Evolutionary conservation across 2,113 vertebrate genomes (phyloP).

Genomic region (Donacobius atricapilla): DNA sequence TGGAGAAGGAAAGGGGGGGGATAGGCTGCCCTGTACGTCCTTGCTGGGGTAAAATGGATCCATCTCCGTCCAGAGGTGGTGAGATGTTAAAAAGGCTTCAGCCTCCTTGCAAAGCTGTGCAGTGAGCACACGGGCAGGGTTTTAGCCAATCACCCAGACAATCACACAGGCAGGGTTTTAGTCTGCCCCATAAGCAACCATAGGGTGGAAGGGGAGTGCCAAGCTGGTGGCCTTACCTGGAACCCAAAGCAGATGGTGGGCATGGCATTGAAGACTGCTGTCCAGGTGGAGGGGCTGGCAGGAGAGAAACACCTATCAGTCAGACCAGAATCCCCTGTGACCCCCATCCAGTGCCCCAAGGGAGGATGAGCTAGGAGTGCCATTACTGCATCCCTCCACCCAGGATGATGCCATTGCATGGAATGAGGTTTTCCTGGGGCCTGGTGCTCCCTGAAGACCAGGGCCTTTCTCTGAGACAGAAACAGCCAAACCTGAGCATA

Average conservation of each 20-base stretch:
- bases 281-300: slow-evolving; percentile 86
- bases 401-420: neutral
- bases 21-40: neutral
- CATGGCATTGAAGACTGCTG: slow-evolving; percentile 89
- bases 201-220: neutral
- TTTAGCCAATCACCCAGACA: neutral
- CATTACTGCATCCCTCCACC: neutral
- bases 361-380: neutral
- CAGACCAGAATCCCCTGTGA: neutral
- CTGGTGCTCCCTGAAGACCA: neutral
- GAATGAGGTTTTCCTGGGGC: neutral
- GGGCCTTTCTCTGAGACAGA: neutral
- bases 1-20: neutral
- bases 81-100: neutral
- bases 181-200: neutral
- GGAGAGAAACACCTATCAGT: neutral
- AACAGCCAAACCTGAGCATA: neutral
- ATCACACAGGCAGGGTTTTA: neutral
- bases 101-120: neutral
- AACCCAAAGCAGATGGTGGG: slow-evolving; percentile 96
- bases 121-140: neutral
- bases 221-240: slow-evolving; percentile 73
- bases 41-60: neutral
- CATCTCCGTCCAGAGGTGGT: neutral
- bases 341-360: rapidly evolving